phyloP scores from a whole-genome alignment of 2,113 vertebrate species.

The Atlantisia rogersi region DNA sequence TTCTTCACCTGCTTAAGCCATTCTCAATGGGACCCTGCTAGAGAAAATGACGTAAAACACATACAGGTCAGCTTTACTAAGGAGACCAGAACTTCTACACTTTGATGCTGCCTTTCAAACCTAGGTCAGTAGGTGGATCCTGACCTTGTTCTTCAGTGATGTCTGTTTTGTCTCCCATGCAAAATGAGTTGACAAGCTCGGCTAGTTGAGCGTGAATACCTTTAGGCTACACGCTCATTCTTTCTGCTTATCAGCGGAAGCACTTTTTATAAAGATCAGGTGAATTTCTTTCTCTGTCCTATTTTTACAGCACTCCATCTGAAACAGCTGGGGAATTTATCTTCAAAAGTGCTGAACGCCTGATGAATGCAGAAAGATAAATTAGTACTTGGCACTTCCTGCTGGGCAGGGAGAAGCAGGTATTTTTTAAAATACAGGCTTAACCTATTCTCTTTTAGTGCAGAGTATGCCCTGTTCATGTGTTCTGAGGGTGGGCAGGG shows the following conservation, averaged over 20 bases:
- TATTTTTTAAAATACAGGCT: background rate
- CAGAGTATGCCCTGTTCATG: background rate
- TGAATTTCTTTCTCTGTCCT: conserved; percentile 11
- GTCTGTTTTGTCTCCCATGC: background rate
- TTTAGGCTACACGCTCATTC: background rate
- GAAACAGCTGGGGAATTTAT: conserved; percentile 18
- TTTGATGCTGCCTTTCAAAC: background rate
- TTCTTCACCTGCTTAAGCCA: background rate
- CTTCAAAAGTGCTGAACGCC: background rate
- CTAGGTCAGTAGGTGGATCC: background rate
- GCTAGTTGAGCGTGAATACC: background rate
- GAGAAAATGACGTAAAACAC: background rate
- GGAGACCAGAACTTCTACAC: background rate
- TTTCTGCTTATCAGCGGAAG: background rate
- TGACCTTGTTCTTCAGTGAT: background rate
- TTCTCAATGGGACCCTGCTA: background rate
- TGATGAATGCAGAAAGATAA: conserved; percentile 6
- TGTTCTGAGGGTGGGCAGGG: background rate
- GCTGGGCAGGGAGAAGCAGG: background rate
- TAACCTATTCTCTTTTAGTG: background rate
- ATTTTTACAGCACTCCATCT: background rate
- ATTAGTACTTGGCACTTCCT: conserved; percentile 2
- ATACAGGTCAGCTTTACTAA: background rate
- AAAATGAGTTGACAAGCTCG: background rate
- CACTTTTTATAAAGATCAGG: background rate